phyloP scores from a whole-genome alignment of 2,797 vertebrate genomes.

The Vireo griseus region DNA sequence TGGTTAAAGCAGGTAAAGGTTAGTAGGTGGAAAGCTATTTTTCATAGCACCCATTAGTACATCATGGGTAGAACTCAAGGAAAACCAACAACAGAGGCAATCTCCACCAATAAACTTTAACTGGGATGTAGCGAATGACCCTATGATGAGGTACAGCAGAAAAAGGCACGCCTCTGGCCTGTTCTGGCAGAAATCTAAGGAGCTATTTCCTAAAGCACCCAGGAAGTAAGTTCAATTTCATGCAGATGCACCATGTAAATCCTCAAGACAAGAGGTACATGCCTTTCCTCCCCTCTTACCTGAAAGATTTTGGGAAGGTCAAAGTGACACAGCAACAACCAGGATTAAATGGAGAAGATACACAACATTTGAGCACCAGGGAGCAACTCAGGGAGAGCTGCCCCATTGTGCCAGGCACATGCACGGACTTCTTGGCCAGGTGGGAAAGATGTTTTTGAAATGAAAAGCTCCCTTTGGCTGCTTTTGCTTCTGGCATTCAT shows the following conservation, averaged over 20 bases:
- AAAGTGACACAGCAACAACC: neutral
- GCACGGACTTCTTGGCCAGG: neutral
- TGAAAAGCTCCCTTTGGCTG: conserved; percentile 10
- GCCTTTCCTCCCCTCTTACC: neutral
- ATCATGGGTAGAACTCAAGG: neutral
- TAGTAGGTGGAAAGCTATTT: neutral
- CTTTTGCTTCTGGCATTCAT: neutral
- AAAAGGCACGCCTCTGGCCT: neutral
- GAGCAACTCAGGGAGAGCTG: neutral
- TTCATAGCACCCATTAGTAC: neutral
- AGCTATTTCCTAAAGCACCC: neutral
- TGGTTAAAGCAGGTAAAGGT: neutral
- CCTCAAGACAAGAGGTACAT: neutral
- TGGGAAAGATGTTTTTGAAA: conserved; percentile 2
- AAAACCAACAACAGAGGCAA: neutral
- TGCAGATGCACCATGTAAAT: neutral
- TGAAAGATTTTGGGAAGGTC: neutral
- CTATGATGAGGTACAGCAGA: neutral
- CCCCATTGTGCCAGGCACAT: neutral
- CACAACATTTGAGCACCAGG: neutral
- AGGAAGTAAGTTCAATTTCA: neutral
- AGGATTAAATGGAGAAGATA: neutral
- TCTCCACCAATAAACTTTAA: neutral
- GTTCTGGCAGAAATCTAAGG: neutral
- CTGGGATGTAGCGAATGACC: neutral